Evolutionary conservation across 2,113 vertebrate species (phyloP).

Genomic region (Saguinus midas): DNA sequence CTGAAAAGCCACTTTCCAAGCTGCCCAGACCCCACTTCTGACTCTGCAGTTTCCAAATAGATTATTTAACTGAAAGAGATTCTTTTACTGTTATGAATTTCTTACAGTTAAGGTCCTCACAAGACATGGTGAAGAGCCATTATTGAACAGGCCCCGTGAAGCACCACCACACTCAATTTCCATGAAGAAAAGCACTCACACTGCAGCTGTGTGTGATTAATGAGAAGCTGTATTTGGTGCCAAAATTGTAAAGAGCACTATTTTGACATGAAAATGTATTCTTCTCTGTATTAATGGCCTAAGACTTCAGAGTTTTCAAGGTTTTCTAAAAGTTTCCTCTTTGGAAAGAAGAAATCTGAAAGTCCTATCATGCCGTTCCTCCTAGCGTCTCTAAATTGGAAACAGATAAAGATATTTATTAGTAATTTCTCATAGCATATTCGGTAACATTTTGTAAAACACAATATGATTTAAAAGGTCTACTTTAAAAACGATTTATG

Average conservation of each 20-base stretch:
- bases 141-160: fast-evolving
- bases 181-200: not conserved
- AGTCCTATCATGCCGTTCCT: conserved; percentile 65
- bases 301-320: not conserved
- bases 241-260: not conserved
- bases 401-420: not conserved
- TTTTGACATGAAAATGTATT: conserved; percentile 10
- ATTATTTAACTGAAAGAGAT: fast-evolving
- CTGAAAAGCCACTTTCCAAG: not conserved
- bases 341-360: conserved; percentile 53
- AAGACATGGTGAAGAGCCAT: fast-evolving
- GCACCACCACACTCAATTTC: not conserved
- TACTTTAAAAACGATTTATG: not conserved
- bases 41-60: not conserved
- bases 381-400: not conserved
- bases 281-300: not conserved
- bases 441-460: not conserved
- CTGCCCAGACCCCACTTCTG: not conserved
- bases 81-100: fast-evolving
- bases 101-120: not conserved
- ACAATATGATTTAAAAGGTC: not conserved
- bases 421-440: not conserved
- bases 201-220: not conserved
- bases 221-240: conserved; percentile 65
- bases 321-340: conserved; percentile 9